Evolutionary conservation across 2,888 invertebrate species (phyloP).

Genomic region (Lapara coniferarum): DNA sequence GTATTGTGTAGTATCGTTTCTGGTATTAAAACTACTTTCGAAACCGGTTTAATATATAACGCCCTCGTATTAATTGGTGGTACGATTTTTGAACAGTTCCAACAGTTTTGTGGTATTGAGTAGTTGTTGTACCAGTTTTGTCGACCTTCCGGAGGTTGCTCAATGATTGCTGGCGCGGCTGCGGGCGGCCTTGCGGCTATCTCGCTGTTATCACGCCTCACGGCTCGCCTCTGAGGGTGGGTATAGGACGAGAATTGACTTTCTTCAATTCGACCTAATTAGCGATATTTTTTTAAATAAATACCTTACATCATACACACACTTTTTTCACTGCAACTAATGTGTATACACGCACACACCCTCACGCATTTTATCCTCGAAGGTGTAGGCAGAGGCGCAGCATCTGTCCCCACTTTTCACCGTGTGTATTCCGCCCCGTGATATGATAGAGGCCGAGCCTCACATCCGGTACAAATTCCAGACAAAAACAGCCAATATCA

Average conservation of each 20-base stretch:
- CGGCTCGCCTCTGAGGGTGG: conserved; percentile 15
- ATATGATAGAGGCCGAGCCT: too few species aligned
- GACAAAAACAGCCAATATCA: too few species aligned
- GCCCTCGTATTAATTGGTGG: conserved; percentile 20
- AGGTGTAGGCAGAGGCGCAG: too few species aligned
- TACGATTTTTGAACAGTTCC: conserved; percentile 11
- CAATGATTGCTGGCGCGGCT: conserved; percentile 32
- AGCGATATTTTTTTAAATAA: too few species aligned
- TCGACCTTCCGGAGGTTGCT: conserved; percentile 46
- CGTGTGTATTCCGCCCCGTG: too few species aligned
- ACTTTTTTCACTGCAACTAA: too few species aligned
- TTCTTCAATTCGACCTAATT: background rate
- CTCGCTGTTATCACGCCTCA: conserved; percentile 5
- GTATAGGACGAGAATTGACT: conserved; percentile 2
- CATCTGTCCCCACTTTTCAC: too few species aligned
- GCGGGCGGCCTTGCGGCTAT: conserved; percentile 40
- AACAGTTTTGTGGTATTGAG: conserved; percentile 5
- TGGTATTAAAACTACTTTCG: conserved; percentile 22
- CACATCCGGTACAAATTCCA: too few species aligned
- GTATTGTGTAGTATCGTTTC: background rate
- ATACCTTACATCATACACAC: too few species aligned
- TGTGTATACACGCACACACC: too few species aligned
- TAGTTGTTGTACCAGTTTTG: conserved; percentile 44
- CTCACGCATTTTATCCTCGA: too few species aligned
- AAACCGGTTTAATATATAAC: conserved; percentile 25